Percentiles rank a stretch among this genome's conserved stretches.
phyloP scores from a whole-genome alignment of 2,797 vertebrate species.

The Clangula hyemalis region DNA sequence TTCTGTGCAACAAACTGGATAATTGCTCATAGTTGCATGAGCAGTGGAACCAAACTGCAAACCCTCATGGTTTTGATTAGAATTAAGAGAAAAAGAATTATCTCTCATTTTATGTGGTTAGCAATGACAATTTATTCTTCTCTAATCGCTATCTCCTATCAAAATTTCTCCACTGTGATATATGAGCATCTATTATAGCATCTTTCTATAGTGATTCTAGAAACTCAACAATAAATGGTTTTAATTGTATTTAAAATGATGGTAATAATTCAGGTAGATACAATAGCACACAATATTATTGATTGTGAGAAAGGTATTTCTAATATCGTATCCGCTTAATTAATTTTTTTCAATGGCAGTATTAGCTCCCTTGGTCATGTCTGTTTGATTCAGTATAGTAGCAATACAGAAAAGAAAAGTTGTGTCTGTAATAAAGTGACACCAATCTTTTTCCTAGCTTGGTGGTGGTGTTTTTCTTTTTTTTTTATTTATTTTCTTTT shows the following conservation, averaged over 20 bases:
- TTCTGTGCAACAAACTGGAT: background rate
- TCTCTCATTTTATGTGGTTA: background rate
- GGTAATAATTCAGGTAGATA: background rate
- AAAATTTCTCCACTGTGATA: background rate
- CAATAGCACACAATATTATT: background rate
- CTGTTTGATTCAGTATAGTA: background rate
- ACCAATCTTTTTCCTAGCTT: background rate
- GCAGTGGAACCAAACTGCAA: background rate
- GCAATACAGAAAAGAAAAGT: background rate
- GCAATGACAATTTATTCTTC: background rate
- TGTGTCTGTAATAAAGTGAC: background rate
- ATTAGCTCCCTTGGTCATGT: accelerated
- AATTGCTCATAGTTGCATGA: background rate
- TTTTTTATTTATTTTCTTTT: background rate
- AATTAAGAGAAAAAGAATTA: accelerated
- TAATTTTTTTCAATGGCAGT: background rate
- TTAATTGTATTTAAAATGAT: conserved; percentile 32
- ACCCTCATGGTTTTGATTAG: background rate
- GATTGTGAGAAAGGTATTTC: background rate
- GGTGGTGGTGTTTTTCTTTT: background rate
- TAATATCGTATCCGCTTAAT: background rate
- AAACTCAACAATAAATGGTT: background rate
- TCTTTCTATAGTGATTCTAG: accelerated
- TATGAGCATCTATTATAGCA: background rate
- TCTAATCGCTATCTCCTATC: background rate